Evolutionary conservation across 2,797 vertebrate genomes (phyloP), one percentile per base, ranked within the genome.

Genomic region (Sebastes iracundus): DNA sequence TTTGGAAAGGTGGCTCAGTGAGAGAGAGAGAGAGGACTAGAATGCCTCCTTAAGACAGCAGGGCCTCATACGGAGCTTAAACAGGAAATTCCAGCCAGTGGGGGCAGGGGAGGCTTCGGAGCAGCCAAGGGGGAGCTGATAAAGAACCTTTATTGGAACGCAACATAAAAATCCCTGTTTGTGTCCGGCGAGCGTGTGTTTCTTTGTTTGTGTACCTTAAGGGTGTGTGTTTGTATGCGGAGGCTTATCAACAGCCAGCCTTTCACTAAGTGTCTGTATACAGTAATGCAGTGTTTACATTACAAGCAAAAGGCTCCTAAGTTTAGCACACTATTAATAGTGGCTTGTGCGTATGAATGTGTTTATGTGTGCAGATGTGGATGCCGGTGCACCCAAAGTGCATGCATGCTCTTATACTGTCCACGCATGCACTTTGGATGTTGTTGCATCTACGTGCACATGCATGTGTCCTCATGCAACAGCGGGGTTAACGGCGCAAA

Each of bases 41-140:
- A 93, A 90, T 84, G 90, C 82, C 85, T 93, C 87, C 85, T 93
- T 91, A 89, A 95, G 91, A 95, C 94, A 93, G 93, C 93, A 92
- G 94, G 94, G 92, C 95, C 94, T 95, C 94, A 95, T 93, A 94
- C 79, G 74, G 91, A 94, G 92, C 94, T 96, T 95, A 95, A 96
- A 96, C 96, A 96, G 95, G 96, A 96, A 96, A 96, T 96, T 95
- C 95, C 95, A 96, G 93, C 90, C 91, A 89, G 92, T 93, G 93
- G 93, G 95, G 94, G 93, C 79, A 89, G 94, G 93, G 89, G 82
- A 86, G 75, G 83, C 74, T 85, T 80, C 25, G 59, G 82, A 91
- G 80, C 88, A 91, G 92, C 82, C 87, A 79, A 85, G 84, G 81
- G 81, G 70, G 75, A 85, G 81, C 90, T 93, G 94, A 96, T 95